phyloP scores from a whole-genome alignment of 2,888 invertebrate genomes.

The Aethes cnicana region DNA sequence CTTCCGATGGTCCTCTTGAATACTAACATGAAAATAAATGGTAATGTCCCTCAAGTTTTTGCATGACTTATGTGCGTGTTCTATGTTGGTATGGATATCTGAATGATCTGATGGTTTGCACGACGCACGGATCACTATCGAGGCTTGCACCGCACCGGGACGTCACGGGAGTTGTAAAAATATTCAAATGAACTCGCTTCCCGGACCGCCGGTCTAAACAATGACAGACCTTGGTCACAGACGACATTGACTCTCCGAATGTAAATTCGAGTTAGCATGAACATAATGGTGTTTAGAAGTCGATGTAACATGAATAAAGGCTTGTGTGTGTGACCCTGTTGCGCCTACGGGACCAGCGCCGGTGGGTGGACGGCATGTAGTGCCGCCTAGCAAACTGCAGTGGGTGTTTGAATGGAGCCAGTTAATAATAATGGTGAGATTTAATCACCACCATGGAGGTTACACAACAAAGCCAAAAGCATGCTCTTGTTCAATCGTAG shows the following conservation, averaged over 20 bases:
- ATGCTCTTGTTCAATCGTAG: constrained; percentile 69
- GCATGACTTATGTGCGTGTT: constrained; percentile 65
- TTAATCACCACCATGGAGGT: constrained; percentile 80
- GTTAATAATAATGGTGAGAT: constrained; percentile 83
- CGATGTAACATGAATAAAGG: constrained; percentile 67
- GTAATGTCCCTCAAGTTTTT: constrained; percentile 65
- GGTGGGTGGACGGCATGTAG: constrained; percentile 81
- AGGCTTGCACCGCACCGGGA: constrained; percentile 37
- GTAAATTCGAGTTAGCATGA: constrained; percentile 73
- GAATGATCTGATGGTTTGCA: constrained; percentile 75
- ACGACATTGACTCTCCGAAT: constrained; percentile 75
- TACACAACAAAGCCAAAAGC: constrained; percentile 77
- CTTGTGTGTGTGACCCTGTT: constrained; percentile 77
- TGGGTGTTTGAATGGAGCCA: constrained; percentile 82
- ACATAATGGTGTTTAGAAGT: constrained; percentile 74
- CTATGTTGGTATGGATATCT: constrained; percentile 55
- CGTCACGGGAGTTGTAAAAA: constrained; percentile 49
- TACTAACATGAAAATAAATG: constrained; percentile 80
- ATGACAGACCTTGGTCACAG: constrained; percentile 72
- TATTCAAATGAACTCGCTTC: constrained; percentile 66
- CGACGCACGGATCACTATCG: constrained; percentile 52
- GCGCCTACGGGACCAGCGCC: constrained; percentile 79
- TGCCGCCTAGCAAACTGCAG: constrained; percentile 75
- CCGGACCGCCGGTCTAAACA: constrained; percentile 77
- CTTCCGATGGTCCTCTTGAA: constrained; percentile 79